These are phyloP conservation scores for Laticauda colubrina DNA, from an alignment of 2,113 vertebrate species.

Conservation along the genomic window DNA sequence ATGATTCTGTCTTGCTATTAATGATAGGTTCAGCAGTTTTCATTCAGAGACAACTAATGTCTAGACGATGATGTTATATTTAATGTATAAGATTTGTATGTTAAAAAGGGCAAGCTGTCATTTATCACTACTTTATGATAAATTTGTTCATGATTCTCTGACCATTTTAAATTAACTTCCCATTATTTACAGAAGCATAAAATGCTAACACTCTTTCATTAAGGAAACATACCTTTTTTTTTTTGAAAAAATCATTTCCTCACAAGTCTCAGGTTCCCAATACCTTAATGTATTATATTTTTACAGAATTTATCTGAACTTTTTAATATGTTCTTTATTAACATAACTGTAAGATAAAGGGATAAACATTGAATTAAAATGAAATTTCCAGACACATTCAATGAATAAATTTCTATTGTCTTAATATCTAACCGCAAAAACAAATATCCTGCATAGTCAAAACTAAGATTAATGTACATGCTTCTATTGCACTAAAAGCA, in stretches of 20 bases:
- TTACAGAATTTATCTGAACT: slow-evolving; percentile 42
- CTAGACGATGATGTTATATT: not conserved
- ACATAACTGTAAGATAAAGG: slow-evolving; percentile 45
- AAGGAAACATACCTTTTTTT: slow-evolving; percentile 28
- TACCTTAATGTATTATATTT: slow-evolving; percentile 46
- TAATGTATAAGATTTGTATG: slow-evolving; percentile 19
- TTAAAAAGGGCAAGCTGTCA: not conserved
- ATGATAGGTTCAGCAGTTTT: not conserved
- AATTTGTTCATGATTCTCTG: slow-evolving; percentile 19
- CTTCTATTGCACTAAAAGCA: slow-evolving; percentile 21
- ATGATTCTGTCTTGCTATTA: not conserved
- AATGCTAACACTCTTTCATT: slow-evolving; percentile 48
- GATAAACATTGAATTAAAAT: slow-evolving; percentile 52
- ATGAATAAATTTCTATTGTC: slow-evolving; percentile 43
- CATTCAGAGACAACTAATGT: not conserved
- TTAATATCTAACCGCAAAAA: slow-evolving; percentile 31
- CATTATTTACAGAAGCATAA: slow-evolving; percentile 56
- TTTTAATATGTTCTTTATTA: slow-evolving; percentile 20
- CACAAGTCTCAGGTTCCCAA: slow-evolving; percentile 47
- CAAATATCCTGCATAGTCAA: slow-evolving; percentile 15
- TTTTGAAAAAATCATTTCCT: not conserved
- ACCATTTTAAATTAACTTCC: not conserved
- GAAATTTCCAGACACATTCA: slow-evolving; percentile 27
- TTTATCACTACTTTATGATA: slow-evolving; percentile 39
- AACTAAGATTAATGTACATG: not conserved